phyloP scores from a whole-genome alignment of 2,888 invertebrate species.

The Caenorhabditis becei region DNA sequence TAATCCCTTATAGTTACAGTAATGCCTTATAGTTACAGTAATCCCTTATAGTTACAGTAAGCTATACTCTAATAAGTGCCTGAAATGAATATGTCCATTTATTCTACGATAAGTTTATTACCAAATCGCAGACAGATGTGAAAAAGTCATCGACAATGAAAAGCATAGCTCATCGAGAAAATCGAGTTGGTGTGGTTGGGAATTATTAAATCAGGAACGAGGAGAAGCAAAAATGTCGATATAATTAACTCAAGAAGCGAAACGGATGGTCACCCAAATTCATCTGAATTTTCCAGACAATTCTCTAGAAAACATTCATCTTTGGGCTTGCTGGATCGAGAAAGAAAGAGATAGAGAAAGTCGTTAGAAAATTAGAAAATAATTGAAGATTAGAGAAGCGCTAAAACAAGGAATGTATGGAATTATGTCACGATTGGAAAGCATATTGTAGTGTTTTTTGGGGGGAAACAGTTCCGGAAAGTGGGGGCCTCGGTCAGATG shows the following conservation, averaged over 20 bases:
- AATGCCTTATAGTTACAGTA: no score
- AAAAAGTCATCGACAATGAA: neutral
- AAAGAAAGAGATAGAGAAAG: neutral
- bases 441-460: conserved; percentile 31
- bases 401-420: conserved; percentile 47
- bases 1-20: no score
- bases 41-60: no score
- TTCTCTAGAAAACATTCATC: conserved; percentile 1
- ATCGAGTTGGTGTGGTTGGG: conserved; percentile 10
- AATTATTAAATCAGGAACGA: conserved; percentile 11
- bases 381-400: no score
- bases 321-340: neutral
- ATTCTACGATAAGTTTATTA: conserved; percentile 10
- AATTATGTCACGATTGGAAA: conserved; percentile 57
- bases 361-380: neutral
- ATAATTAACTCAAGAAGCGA: neutral
- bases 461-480: neutral
- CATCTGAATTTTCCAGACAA: neutral
- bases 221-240: conserved; percentile 9
- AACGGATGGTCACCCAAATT: neutral
- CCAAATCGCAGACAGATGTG: conserved; percentile 16
- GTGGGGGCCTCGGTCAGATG: conserved; percentile 18
- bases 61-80: no score
- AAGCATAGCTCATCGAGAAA: conserved; percentile 17
- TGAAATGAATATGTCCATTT: no score